Conservation (phyloP, 2,797 vertebrate genomes). For the Pipistrellus kuhlii region DNA sequence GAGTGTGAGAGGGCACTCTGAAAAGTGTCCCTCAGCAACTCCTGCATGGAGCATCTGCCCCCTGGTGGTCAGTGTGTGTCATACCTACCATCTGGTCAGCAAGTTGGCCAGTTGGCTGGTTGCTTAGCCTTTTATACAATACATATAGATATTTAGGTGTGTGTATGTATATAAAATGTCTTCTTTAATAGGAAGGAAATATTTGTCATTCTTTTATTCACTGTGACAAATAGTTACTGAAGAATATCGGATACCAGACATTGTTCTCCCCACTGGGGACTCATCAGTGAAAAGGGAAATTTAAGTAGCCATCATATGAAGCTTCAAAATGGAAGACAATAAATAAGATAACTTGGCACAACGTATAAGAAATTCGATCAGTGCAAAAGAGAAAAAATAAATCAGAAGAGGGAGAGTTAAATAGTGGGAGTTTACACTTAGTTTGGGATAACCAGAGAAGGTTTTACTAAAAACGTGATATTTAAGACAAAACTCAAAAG, state of each 20-base stretch:
- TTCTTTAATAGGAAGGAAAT: constrained; percentile 16
- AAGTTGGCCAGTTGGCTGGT: no score
- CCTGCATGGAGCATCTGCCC: no score
- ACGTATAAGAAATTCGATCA: not conserved
- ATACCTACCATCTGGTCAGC: no score
- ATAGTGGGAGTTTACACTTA: not conserved
- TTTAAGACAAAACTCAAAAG: not conserved
- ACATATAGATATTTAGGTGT: not conserved
- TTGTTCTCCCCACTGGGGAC: not conserved
- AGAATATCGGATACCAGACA: not conserved
- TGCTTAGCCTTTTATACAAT: no score
- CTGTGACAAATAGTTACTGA: not conserved
- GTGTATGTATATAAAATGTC: not conserved
- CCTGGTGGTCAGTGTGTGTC: no score
- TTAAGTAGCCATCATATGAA: not conserved
- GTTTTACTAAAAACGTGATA: not conserved
- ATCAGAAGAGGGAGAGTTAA: not conserved
- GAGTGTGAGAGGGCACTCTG: no score
- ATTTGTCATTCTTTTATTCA: not conserved
- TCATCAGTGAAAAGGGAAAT: not conserved
- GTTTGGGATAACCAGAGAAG: not conserved
- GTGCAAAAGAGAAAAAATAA: not conserved
- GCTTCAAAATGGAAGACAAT: not conserved
- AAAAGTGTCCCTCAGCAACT: no score
- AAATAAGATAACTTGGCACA: not conserved